Percentiles rank a stretch among this genome's conserved stretches.
These are phyloP conservation scores for Gonioctena quinquepunctata DNA, from an alignment of 1,140 invertebrate species.

Conservation along the genomic window DNA sequence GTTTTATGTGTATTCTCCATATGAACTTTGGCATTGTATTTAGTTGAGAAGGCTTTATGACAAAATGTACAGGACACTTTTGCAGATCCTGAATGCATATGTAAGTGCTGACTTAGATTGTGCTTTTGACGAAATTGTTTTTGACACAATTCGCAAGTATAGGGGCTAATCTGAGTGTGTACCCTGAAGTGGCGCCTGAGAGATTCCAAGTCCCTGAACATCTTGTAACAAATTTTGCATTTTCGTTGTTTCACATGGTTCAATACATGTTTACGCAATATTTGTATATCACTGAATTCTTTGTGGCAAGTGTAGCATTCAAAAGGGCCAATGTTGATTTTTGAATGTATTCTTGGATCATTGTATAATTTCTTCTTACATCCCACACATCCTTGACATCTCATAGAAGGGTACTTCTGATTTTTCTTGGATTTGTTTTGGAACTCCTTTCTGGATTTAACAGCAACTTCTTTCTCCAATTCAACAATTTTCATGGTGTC, in stretches of 20 bases:
- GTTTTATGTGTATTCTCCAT: neutral
- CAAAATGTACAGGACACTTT: neutral
- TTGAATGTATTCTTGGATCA: constrained; percentile 1
- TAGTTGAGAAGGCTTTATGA: constrained; percentile 6
- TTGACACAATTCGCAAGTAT: neutral
- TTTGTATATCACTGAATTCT: neutral
- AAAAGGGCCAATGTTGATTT: constrained; percentile 6
- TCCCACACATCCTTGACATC: neutral
- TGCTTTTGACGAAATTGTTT: constrained; percentile 3
- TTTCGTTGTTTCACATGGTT: neutral
- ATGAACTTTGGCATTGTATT: constrained; percentile 3
- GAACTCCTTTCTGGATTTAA: neutral
- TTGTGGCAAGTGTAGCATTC: constrained; percentile 1
- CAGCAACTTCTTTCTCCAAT: neutral
- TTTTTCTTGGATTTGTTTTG: neutral
- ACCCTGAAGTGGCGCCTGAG: neutral
- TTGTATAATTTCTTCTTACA: neutral
- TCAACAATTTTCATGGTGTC: neutral
- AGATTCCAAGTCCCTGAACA: constrained; percentile 1
- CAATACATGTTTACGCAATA: constrained; percentile 1
- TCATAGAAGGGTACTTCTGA: neutral
- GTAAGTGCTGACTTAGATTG: neutral
- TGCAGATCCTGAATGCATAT: neutral
- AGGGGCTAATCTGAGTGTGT: neutral
- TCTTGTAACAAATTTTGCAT: constrained; percentile 4